These are phyloP conservation scores for Cynaeus angustus DNA, from an alignment of 2,888 invertebrate species.

Conservation along the genomic window DNA sequence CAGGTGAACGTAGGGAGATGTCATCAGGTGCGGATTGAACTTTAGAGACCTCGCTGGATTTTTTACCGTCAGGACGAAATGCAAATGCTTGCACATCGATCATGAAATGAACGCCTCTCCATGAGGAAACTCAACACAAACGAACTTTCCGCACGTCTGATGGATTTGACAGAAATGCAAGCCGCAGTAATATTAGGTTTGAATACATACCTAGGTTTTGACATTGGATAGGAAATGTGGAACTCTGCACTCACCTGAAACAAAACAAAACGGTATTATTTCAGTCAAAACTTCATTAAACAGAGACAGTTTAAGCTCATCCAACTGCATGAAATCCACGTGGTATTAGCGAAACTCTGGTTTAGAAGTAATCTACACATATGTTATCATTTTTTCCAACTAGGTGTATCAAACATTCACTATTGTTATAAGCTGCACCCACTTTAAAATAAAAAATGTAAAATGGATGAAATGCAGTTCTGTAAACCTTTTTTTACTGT, in stretches of 20 bases:
- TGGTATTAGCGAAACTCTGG: too few relatives aligned
- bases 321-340: too few relatives aligned
- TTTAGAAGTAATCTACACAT: too few relatives aligned
- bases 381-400: slow-evolving; percentile 13
- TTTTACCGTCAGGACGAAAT: slow-evolving; percentile 15
- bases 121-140: neutral
- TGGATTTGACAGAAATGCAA: neutral
- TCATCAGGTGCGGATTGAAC: slow-evolving; percentile 53
- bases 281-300: neutral
- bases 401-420: too few relatives aligned
- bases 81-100: slow-evolving; percentile 33
- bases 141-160: slow-evolving; percentile 18
- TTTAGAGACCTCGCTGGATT: slow-evolving; percentile 23
- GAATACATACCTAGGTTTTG: neutral
- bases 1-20: slow-evolving; percentile 44
- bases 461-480: too few relatives aligned
- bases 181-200: neutral
- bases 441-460: too few relatives aligned
- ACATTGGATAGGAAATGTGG: neutral
- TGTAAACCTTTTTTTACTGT: too few relatives aligned
- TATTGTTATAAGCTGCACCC: too few relatives aligned
- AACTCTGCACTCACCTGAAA: slow-evolving; percentile 19
- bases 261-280: neutral
- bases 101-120: slow-evolving; percentile 4
- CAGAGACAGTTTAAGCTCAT: too few relatives aligned